phyloP scores from a whole-genome alignment of 2,113 vertebrate genomes.

The Willisornis vidua region DNA sequence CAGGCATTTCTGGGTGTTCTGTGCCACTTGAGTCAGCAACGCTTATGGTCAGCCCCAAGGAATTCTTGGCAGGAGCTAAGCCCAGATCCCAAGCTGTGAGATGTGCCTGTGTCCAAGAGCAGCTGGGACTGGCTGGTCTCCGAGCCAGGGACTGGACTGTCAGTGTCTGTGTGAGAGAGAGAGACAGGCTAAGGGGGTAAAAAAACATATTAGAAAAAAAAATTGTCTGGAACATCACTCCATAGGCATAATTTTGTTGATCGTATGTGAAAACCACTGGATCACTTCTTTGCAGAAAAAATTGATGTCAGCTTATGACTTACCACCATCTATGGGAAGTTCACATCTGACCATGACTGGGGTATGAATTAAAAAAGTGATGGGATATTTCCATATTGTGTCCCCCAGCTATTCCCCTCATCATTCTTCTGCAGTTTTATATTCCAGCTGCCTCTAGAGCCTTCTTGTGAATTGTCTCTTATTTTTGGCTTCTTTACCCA shows the following conservation, averaged over 20 bases:
- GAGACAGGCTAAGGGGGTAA: neutral
- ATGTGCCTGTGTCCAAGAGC: neutral
- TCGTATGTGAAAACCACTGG: neutral
- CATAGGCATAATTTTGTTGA: neutral
- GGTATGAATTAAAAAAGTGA: neutral
- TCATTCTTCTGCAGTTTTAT: neutral
- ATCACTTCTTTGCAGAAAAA: neutral
- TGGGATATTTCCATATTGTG: neutral
- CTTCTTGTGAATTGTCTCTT: neutral
- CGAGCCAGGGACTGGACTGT: neutral
- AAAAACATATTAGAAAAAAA: too few relatives aligned
- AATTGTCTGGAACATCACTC: neutral
- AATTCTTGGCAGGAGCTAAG: slow-evolving; percentile 36
- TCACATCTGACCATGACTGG: neutral
- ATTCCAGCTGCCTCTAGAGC: neutral
- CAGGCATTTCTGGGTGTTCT: neutral
- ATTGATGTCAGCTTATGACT: neutral
- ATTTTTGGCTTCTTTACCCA: slow-evolving; percentile 23
- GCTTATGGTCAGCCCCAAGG: neutral
- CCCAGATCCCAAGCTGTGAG: neutral
- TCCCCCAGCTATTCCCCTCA: neutral
- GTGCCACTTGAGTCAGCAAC: neutral
- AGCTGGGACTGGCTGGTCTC: neutral
- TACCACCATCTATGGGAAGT: neutral
- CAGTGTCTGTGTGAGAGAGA: too few relatives aligned